Base-by-base conservation (phyloP, 1,140 invertebrate species). In the Lithobius niger region DNA sequence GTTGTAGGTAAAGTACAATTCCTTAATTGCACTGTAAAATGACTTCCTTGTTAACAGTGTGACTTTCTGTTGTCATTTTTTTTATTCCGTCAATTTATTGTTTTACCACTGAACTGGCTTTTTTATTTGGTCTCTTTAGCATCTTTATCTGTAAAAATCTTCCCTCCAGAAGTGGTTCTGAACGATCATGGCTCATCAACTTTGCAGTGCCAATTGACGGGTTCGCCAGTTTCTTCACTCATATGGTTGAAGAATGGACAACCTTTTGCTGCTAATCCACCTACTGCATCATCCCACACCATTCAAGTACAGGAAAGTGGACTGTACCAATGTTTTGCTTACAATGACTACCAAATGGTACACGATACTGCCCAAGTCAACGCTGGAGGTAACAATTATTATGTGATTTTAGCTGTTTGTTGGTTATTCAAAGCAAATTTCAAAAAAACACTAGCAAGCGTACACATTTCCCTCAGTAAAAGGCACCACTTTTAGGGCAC, bases 261-360 rank as follows among this genome's bases (percentile, higher is more conserved):
- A 26, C 59, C 62, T 40, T 25, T 62, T 22, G 27, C 26, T 27
- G 27, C 22, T 18, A 28, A 48, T 52, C 25, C 44, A 22, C 47
- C 26, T 15, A 27, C 26, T n/a, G 27, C 26, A n/a, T 52, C 44
- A 10, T n/a, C 31, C 31, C 6, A 36, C 6, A 10, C n/a, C n/a
- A 47, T 47, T 47, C 6, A 22, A 47, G 21, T 81, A 58, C 79
- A 84, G 48, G 87, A 91, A 67, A 77, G 83, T 56, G 88, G 88
- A 2, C 83, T 90, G 77, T 94, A 92, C 71, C 88, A 91, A 61
- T 96, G 91, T 68, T 83, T 89, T 58, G 87, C 84, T 2, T 82
- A 78, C 59, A 88, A 89, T 61, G 83, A 87, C 56, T 84, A 82
- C 68, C 84, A 90, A 65, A 86, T 89, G 72, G 83, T 82, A 19